Base-by-base conservation (phyloP, 2,888 invertebrate genomes). In the Hyles lineata region DNA sequence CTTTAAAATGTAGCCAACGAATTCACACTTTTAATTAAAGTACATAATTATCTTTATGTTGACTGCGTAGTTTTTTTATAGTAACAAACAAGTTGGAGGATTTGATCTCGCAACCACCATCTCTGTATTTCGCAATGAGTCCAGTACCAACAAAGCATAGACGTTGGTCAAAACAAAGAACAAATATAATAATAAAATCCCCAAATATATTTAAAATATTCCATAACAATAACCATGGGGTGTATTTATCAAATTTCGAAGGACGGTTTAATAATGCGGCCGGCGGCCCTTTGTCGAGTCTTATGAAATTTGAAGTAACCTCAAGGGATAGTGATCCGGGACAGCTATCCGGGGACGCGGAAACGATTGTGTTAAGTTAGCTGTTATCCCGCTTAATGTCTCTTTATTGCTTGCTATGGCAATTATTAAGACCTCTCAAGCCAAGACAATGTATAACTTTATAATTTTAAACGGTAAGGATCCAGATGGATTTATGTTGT, bases 241-340 rank as follows among this genome's bases (percentile, higher is more conserved):
- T 21, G 23, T 23, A 60, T 60, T 60, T 60, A 60, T 60, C 60
- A 60, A 25, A 25, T 55, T 55, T 55, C 25, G 25, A 60, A 60
- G 23, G 60, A 6, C 25, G 23, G 23, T 25, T 43, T 23, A 60
- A 25, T 60, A 60, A 29, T n/a, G 55, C 60, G 60, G 25, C 23
- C 8, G 11, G 21, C 15, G 23, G 23, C 11, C 25, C 60, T 60
- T 60, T 60, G 60, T 21, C 9, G 60, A 17, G 60, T 60, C 15
- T 29, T 60, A 60, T 60, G 25, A 25, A 60, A 60, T 60, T 60
- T 60, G 60, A 60, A 6, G 25, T 32, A 73, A 60, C 60, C 25
- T 23, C 60, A 17, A 60, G 60, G 25, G n/a, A 55, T 9, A 63
- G 72, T 15, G 60, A 29, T 60, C 60, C 60, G 60, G 17, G 15